These are phyloP conservation scores for Limnothrissa miodon DNA, from an alignment of 2,113 vertebrate species.

Conservation along the genomic window DNA sequence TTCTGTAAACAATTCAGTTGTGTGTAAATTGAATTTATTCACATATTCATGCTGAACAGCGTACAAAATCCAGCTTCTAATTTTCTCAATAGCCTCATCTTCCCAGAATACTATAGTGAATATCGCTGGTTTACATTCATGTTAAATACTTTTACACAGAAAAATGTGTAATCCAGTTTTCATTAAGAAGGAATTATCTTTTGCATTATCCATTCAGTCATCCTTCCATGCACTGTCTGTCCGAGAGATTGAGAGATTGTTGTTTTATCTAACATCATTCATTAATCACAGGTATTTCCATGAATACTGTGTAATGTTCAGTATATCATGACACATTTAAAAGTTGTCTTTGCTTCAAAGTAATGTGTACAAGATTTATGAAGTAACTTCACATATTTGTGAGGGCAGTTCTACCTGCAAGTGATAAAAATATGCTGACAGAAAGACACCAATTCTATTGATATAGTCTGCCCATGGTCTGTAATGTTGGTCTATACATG, in stretches of 20 bases:
- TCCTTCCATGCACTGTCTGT: not conserved
- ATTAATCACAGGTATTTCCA: not conserved
- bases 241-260: too few species aligned
- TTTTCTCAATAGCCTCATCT: not conserved
- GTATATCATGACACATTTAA: not conserved
- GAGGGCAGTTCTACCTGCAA: too few species aligned
- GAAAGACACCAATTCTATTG: not conserved
- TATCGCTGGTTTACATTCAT: not conserved
- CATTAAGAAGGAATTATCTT: not conserved
- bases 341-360: not conserved
- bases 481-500: not conserved
- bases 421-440: too few species aligned
- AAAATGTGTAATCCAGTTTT: not conserved
- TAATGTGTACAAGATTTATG: too few species aligned
- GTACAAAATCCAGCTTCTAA: not conserved
- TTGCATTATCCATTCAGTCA: too few species aligned
- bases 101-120: not conserved
- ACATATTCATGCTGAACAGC: not conserved
- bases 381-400: too few species aligned
- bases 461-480: not conserved
- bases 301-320: not conserved
- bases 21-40: not conserved
- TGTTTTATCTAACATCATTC: not conserved
- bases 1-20: not conserved
- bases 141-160: not conserved